These are phyloP conservation scores for Drosophila lacertosa DNA, from an alignment of 1,140 invertebrate genomes.

Conservation along the genomic window DNA sequence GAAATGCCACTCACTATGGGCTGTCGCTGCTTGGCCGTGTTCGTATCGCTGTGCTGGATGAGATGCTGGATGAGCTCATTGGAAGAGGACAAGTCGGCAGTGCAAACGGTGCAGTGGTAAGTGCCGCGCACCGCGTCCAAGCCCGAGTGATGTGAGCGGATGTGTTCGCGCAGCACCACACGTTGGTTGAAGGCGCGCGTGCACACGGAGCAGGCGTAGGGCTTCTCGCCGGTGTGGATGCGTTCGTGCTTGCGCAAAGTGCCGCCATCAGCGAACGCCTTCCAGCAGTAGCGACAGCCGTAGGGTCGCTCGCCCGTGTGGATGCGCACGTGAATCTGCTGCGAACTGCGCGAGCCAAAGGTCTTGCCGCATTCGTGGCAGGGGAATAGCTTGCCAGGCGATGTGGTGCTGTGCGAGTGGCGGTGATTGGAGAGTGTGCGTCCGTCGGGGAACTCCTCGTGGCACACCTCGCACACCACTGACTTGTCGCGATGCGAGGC, in stretches of 20 bases:
- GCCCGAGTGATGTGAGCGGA: slow-evolving; percentile 92
- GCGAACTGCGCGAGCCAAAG: slow-evolving; percentile 94
- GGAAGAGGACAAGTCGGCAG: slow-evolving; percentile 87
- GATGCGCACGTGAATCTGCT: slow-evolving; percentile 95
- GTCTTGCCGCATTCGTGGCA: slow-evolving; percentile 94
- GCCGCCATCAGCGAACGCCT: slow-evolving; percentile 98
- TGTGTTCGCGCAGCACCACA: slow-evolving; percentile 92
- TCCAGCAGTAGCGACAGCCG: slow-evolving; percentile 98
- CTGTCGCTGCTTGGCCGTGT: slow-evolving; percentile 90
- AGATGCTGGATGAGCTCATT: slow-evolving; percentile 91
- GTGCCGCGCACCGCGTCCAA: slow-evolving; percentile 87
- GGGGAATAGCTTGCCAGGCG: slow-evolving; percentile 89
- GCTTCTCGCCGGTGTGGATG: slow-evolving; percentile 98
- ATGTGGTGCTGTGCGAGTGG: slow-evolving; percentile 87
- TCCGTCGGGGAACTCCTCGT: slow-evolving; percentile 89
- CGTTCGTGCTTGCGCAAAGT: slow-evolving; percentile 98
- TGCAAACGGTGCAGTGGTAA: slow-evolving; percentile 91
- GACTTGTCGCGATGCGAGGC: slow-evolving; percentile 89
- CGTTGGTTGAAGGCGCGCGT: slow-evolving; percentile 93
- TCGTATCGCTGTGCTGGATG: slow-evolving; percentile 92
- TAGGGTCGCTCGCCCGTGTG: slow-evolving; percentile 93
- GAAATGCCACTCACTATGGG: slow-evolving; percentile 86
- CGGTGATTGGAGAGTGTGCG: slow-evolving; percentile 89
- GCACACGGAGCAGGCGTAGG: slow-evolving; percentile 97
- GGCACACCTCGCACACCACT: slow-evolving; percentile 89